Evolutionary conservation across 2,888 invertebrate genomes (phyloP), one percentile per base, ranked within the genome.

Genomic region (Callyntrura guangdongensis): DNA sequence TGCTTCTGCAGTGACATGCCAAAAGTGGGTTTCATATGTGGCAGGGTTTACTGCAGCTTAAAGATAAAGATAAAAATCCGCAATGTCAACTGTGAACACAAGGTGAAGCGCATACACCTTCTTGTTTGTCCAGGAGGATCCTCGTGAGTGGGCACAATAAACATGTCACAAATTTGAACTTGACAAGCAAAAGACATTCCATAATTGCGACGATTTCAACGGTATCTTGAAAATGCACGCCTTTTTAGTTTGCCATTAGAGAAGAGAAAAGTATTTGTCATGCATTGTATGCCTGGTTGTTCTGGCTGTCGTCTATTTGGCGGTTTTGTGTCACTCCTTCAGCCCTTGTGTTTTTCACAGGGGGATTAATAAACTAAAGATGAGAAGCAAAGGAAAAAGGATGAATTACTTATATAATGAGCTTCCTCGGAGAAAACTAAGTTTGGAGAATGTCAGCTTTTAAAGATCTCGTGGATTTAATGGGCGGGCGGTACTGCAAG

Each of bases 81-180:
- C 14, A 3, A 53, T 14, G 36, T 36, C 36, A 36, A 36, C 36
- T 4, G 6, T 4, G 6, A 6, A 36, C 36, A 6, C 36, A 6
- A 6, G 36, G 47, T 74, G 74, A 74, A 74, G 20, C 12, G 49
- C 74, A 74, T 49, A 49, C 72, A 72, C 22, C 47, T 20, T 22
- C 49, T 74, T 74, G 74, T 49, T 74, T 47, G 47, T 47, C 4
- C 20, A n/a, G n/a, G n/a, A n/a, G n/a, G 72, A 72, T 72, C 45
- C 45, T 72, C 72, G 47, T 22, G 49, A 74, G 49, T 12, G 14
- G 74, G 12, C 49, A 49, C 47, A 74, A 74, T 17, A 61, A 74
- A 67, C 49, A 74, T 47, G 74, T 74, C 74, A 74, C 49, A 22
- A 74, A 49, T 74, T 72, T 74, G 74, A 74, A 74, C 74, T 74